Base-by-base conservation (phyloP, 2,113 vertebrate species). In the Scytalopus superciliaris region DNA sequence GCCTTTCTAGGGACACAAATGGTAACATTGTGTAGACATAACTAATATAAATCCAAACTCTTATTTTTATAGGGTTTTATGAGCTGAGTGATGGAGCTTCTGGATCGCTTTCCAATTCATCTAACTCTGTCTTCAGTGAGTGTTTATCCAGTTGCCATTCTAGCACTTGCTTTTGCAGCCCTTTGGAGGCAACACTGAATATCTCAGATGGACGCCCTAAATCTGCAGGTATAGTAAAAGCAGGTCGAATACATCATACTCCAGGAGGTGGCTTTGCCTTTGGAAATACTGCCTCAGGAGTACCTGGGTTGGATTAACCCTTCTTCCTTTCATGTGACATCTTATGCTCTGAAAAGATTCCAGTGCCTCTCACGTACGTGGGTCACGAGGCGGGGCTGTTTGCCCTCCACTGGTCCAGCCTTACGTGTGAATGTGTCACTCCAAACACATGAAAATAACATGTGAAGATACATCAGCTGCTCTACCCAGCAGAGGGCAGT, bases 91-190 rank as follows among this genome's bases (percentile, higher is more conserved):
- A 99, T 85, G 98, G 98, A 56, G 97, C 98, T 83, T 99, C 99
- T 4, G 99, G 98, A 87, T 99, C 99, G 12, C 98, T 99, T 84
- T 99, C 99, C 84, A 99, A 99, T 98, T 99, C 99, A 9, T 99
- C 99, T 55, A 99, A 99, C 98, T 99, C 99, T 0, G 98, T 99
- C 96, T 99, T 99, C 98, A 99, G 99, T 89, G 99, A 99, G 84
- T 99, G 99, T 98, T 98, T 99, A 97, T 99, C 99, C 98, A 99
- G 98, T 97, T 99, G 98, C 96, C 99, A 98, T 95, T 99, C 99
- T 95, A 99, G 98, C 97, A 98, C 98, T 97, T 99, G 99, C 98
- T 98, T 99, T 97, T 99, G 98, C 97, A 98, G 98, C 93, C 98
- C 98, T 92, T 98, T 99, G 93, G 99, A 99, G 96, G 97, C 98